Evolutionary conservation across 2,888 invertebrate genomes (phyloP).

Genomic region (Andrena bucephala): DNA sequence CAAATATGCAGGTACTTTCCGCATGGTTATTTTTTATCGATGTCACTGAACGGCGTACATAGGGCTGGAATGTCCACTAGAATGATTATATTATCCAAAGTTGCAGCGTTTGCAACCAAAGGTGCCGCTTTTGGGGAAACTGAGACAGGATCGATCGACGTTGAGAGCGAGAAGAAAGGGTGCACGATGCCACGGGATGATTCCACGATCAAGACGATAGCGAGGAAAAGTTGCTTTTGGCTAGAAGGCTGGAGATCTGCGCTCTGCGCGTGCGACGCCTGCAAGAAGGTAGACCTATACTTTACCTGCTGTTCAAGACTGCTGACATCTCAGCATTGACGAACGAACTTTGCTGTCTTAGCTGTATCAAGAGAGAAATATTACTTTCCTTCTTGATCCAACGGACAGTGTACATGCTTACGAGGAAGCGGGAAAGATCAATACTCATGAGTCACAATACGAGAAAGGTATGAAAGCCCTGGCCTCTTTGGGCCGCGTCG

Average conservation of each 20-base stretch:
- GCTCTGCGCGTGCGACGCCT: constrained; percentile 90
- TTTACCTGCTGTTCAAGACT: not conserved
- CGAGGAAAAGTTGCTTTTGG: constrained; percentile 91
- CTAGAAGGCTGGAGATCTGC: constrained; percentile 91
- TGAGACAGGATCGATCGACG: constrained; percentile 61
- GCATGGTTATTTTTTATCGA: not conserved
- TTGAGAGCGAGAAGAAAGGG: constrained; percentile 62
- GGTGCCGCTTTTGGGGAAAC: constrained; percentile 48
- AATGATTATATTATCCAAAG: not conserved
- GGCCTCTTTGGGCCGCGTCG: constrained; percentile 91
- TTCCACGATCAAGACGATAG: not conserved
- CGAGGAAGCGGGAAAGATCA: constrained; percentile 90
- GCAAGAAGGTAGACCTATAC: constrained; percentile 82
- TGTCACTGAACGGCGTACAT: not conserved
- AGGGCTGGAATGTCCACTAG: not conserved
- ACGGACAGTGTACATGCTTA: constrained; percentile 94
- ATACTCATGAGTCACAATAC: constrained; percentile 87
- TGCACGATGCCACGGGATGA: constrained; percentile 75
- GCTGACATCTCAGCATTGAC: too few species aligned
- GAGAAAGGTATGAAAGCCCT: constrained; percentile 92
- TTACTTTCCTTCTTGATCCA: constrained; percentile 91
- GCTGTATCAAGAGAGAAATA: constrained; percentile 90
- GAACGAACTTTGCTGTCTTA: constrained; percentile 77
- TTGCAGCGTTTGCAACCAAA: not conserved
- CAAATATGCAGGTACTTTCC: constrained; percentile 78